A percentile compares a stretch with the other conserved stretches of the same genome.
phyloP scores from a whole-genome alignment of 1,140 invertebrate species.

The Drosophila miranda region DNA sequence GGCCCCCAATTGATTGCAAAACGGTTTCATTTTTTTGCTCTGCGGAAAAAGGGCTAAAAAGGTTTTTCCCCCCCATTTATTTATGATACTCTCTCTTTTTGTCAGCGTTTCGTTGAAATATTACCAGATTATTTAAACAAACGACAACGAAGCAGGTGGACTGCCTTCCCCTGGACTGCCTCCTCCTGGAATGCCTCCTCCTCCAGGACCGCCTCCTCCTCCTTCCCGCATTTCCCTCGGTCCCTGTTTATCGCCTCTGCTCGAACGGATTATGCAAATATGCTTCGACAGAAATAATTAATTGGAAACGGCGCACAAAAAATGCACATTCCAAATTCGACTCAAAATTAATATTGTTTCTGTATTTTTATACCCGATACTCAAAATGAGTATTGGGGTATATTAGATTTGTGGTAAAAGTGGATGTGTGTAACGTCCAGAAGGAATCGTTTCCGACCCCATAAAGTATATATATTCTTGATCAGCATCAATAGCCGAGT shows the following conservation, averaged over 20 bases:
- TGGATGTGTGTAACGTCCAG: too few species aligned
- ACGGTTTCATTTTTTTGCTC: constrained; percentile 45
- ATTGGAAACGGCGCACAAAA: constrained; percentile 16
- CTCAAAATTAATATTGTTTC: constrained; percentile 12
- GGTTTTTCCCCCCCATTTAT: constrained; percentile 26
- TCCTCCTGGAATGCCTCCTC: too few species aligned
- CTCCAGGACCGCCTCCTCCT: too few species aligned
- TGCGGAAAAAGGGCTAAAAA: constrained; percentile 66
- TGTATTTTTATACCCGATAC: too few species aligned
- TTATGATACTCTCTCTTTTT: background rate
- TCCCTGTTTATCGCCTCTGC: constrained; percentile 17
- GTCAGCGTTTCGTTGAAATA: constrained; percentile 48
- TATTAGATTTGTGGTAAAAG: too few species aligned
- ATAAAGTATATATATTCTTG: too few species aligned
- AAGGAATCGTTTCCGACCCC: too few species aligned
- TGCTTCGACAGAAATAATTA: constrained; percentile 13
- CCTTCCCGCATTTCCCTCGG: background rate
- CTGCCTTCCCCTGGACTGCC: background rate
- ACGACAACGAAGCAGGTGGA: constrained; percentile 33
- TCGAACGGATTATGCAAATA: constrained; percentile 37
- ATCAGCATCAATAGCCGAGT: too few species aligned
- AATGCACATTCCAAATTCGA: constrained; percentile 11
- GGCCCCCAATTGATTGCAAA: constrained; percentile 60
- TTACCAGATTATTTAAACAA: constrained; percentile 72
- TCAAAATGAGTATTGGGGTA: too few species aligned